A percentile compares a stretch with the other conserved stretches of the same genome.
Conservation (phyloP, 2,113 vertebrate species). For the Dissostichus mawsoni region DNA sequence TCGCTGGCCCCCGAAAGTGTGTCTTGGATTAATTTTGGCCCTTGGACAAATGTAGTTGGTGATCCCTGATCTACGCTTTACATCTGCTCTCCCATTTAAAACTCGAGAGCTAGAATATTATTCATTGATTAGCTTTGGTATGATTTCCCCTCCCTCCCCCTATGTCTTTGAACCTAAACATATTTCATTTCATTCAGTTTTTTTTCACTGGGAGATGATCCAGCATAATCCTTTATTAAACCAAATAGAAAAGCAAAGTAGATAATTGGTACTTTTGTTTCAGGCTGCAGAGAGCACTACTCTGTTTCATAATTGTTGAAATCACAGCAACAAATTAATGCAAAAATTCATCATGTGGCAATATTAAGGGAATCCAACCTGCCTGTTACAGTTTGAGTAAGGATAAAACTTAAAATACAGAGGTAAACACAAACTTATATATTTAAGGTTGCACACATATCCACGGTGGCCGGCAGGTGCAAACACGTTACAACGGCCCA, state of each 20-base stretch:
- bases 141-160: background rate
- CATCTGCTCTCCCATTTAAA: background rate
- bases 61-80: background rate
- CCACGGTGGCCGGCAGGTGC: too few relatives aligned
- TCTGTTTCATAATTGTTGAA: background rate
- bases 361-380: background rate
- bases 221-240: slow-evolving; percentile 13
- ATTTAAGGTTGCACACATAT: background rate
- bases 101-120: slow-evolving; percentile 12
- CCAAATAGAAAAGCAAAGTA: background rate
- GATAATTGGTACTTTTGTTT: slow-evolving; percentile 1
- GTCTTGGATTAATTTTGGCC: too few relatives aligned
- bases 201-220: slow-evolving; percentile 21
- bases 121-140: slow-evolving; percentile 8
- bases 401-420: background rate
- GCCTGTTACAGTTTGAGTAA: background rate
- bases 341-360: background rate
- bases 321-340: background rate
- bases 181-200: slow-evolving; percentile 4
- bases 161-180: background rate
- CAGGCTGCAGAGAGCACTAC: slow-evolving; percentile 4
- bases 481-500: too few relatives aligned
- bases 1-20: too few relatives aligned
- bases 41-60: too few relatives aligned
- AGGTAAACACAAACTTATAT: background rate